Evolutionary conservation across 2,888 invertebrate genomes (phyloP), one percentile per base, ranked within the genome.

Genomic region (Stenichneumon culpator): DNA sequence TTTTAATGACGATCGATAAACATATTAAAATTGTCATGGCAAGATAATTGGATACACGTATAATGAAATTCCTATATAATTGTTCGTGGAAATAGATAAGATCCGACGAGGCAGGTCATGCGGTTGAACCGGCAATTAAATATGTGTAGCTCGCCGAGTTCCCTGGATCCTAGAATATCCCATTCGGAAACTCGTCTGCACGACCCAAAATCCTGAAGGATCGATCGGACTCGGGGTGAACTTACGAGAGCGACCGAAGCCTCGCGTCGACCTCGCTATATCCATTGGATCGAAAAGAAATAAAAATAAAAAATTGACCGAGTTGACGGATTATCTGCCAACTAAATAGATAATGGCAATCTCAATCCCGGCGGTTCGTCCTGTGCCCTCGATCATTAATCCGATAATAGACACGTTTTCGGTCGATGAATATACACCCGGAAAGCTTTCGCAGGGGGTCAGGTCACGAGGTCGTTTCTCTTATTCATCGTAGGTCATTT

Each of bases 391-490:
- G 44, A 63, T 63, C 52, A 74, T 72, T 79, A 47, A 77, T 70
- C 57, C 81, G 74, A 84, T 68, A 54, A 68, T 54, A 39, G 81
- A 19, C 67, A 68, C 65, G 5, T 11, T 80, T 84, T 80, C 67
- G 52, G 60, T 57, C 36, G 57, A 28, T 19, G 39, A 14, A 54
- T 65, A 9, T 57, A 67, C n/a, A 28, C 44, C 22, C 57, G 25
- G 57, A 25, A 57, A 22, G 22, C 7, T 32, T 60, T 22, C 22
- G 6, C 19, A 50, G 50, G 57, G 47, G 65, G 44, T 25, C 68
- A 25, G 83, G 83, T 84, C 84, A 73, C 69, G 63, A 60, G 39
- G 47, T 72, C 28, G 44, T 65, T 25, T 57, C 19, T 65, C 54
- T 79, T 80, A 83, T 80, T 72, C 65, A 75, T 22, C 65, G 65